phyloP scores from a whole-genome alignment of 2,888 invertebrate genomes.

The Agrochola litura region DNA sequence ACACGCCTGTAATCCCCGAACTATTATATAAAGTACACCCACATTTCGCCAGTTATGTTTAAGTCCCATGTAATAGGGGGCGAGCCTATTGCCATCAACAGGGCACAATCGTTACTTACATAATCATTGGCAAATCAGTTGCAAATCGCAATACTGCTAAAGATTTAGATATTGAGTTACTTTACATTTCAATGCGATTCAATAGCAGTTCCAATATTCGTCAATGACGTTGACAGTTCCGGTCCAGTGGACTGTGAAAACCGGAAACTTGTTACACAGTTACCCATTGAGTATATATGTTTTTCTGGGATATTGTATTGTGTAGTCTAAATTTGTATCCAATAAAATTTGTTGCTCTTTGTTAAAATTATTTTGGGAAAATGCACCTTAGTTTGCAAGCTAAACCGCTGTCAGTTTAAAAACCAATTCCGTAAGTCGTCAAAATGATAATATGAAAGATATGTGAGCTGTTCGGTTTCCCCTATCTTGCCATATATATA shows the following conservation, averaged over 20 bases:
- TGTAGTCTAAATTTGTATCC: not conserved
- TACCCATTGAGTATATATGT: slow-evolving; percentile 22
- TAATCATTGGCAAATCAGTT: not conserved
- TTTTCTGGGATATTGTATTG: slow-evolving; percentile 32
- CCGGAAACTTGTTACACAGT: slow-evolving; percentile 52
- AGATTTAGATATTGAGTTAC: slow-evolving; percentile 13
- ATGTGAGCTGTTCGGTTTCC: too few species aligned
- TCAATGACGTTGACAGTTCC: slow-evolving; percentile 45
- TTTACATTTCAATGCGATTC: slow-evolving; percentile 43
- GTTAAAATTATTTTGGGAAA: not conserved
- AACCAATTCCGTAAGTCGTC: not conserved
- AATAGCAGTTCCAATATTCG: slow-evolving; percentile 48
- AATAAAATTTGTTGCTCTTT: slow-evolving; percentile 18
- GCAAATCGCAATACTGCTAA: slow-evolving; percentile 3
- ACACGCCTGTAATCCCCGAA: not conserved
- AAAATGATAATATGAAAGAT: too few species aligned
- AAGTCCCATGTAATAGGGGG: not conserved
- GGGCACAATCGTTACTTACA: not conserved
- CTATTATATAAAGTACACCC: not conserved
- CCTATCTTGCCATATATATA: too few species aligned
- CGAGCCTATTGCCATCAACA: not conserved
- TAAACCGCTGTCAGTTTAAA: not conserved
- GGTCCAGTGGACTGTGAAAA: slow-evolving; percentile 59
- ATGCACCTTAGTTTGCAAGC: not conserved
- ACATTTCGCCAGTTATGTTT: not conserved